phyloP scores from a whole-genome alignment of 23 tunicate genomes.

The Aplidium turbinatum region DNA sequence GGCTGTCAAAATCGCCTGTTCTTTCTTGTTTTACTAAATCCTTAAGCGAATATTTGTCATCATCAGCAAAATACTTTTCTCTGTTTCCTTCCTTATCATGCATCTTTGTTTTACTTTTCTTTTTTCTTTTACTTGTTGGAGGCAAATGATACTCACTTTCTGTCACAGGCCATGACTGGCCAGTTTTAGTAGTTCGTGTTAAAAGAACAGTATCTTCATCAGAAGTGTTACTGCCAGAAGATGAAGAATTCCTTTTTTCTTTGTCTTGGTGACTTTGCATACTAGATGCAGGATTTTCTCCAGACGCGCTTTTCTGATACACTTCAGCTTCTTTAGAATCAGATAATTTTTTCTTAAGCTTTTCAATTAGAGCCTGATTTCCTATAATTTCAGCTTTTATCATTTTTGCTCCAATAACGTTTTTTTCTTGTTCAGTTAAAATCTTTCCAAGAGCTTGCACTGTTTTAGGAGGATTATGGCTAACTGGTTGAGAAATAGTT shows the following conservation, averaged over 20 bases:
- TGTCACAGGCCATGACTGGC: slow-evolving; percentile 84
- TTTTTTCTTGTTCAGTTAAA: slow-evolving; percentile 82
- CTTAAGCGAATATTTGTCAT: slow-evolving; percentile 67
- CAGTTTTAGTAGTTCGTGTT: slow-evolving; percentile 69
- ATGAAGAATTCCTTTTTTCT: neutral
- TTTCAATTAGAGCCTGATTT: slow-evolving; percentile 50
- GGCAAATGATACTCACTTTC: slow-evolving; percentile 10
- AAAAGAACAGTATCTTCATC: slow-evolving; percentile 68
- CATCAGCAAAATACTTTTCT: slow-evolving; percentile 88
- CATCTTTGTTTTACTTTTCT: slow-evolving; percentile 55
- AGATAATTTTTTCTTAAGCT: slow-evolving; percentile 63
- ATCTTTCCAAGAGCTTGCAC: slow-evolving; percentile 14
- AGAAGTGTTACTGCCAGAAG: slow-evolving; percentile 14
- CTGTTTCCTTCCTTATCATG: slow-evolving; percentile 77
- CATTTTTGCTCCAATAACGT: slow-evolving; percentile 77
- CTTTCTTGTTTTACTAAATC: slow-evolving; percentile 83
- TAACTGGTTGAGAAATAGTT: neutral
- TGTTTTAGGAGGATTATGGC: neutral
- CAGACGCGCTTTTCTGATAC: neutral
- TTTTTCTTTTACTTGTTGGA: slow-evolving; percentile 26
- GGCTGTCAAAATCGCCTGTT: slow-evolving; percentile 75
- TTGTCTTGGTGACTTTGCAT: neutral
- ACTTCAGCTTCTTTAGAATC: slow-evolving; percentile 43
- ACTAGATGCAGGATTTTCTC: neutral
- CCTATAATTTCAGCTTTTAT: slow-evolving; percentile 86